A percentile compares a stretch with the other conserved stretches of the same genome.
Evolutionary conservation across 2,888 invertebrate species (phyloP).

Genomic region (Griposia aprilina): DNA sequence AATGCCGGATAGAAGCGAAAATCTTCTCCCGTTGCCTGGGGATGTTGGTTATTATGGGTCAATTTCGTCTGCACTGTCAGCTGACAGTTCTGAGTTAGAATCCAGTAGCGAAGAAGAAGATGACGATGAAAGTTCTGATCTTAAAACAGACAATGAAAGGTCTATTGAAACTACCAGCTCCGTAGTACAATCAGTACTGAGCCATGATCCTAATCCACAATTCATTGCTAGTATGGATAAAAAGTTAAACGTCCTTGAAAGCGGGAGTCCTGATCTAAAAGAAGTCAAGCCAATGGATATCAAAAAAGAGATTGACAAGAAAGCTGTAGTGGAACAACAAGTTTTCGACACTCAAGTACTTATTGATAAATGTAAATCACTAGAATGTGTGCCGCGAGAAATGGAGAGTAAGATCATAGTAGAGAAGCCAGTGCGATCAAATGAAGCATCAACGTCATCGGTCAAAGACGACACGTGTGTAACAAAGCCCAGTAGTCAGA

Average conservation of each 20-base stretch:
- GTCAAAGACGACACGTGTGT: constrained; percentile 78
- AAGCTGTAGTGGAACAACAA: constrained; percentile 58
- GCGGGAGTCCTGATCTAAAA: constrained; percentile 62
- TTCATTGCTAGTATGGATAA: constrained; percentile 82
- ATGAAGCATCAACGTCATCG: constrained; percentile 67
- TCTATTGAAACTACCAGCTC: constrained; percentile 90
- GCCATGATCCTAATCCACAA: constrained; percentile 77
- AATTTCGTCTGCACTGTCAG: constrained; percentile 85
- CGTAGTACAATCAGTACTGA: constrained; percentile 89
- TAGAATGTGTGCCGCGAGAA: constrained; percentile 60
- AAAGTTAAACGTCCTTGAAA: constrained; percentile 78
- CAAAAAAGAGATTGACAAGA: constrained; percentile 50
- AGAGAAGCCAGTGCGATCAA: constrained; percentile 60
- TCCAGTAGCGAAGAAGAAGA: constrained; percentile 83
- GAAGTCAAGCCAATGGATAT: constrained; percentile 56
- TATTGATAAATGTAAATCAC: constrained; percentile 64
- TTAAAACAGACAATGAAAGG: constrained; percentile 85
- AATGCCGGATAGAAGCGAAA: constrained; percentile 79
- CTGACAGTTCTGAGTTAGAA: constrained; percentile 86
- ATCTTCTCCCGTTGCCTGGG: constrained; percentile 82
- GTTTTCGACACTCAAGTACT: constrained; percentile 61
- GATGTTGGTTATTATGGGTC: constrained; percentile 84
- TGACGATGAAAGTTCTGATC: constrained; percentile 86
- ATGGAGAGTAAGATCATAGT: constrained; percentile 48
- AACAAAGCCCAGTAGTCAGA: constrained; percentile 77